Percentiles rank a stretch among this genome's conserved stretches.
phyloP scores from a whole-genome alignment of 2,797 vertebrate genomes.

The Pangasius djambal region DNA sequence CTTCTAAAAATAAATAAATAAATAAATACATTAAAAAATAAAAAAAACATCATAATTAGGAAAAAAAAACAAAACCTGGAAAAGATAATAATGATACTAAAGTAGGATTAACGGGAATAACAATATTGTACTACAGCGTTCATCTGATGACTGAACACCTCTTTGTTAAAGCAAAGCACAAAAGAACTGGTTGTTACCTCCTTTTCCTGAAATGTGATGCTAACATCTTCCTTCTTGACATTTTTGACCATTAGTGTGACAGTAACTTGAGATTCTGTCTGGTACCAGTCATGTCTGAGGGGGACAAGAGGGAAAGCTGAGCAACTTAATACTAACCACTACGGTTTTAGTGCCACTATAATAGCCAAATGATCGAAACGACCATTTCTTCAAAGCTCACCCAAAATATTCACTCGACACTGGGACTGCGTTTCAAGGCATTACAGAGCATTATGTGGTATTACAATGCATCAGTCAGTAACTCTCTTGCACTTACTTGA shows the following conservation, averaged over 20 bases:
- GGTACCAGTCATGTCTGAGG: conserved; percentile 92
- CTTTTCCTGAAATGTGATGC: conserved; percentile 82
- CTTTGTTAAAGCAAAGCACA: neutral
- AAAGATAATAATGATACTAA: neutral
- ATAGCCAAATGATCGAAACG: neutral
- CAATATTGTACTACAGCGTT: neutral
- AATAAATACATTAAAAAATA: too few species aligned
- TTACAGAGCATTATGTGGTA: neutral
- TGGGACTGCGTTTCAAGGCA: neutral
- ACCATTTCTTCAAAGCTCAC: neutral
- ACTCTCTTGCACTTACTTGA: conserved; percentile 57
- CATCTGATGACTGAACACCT: neutral
- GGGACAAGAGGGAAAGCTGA: conserved; percentile 4
- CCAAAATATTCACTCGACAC: neutral
- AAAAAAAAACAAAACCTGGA: neutral
- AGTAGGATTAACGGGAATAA: neutral
- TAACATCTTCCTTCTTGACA: conserved; percentile 83
- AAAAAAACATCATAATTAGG: neutral
- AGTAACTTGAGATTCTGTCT: conserved; percentile 95
- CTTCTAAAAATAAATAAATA: too few species aligned
- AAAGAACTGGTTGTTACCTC: conserved; percentile 74
- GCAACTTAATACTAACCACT: neutral
- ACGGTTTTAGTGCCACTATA: neutral
- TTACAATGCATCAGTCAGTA: neutral
- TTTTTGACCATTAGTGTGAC: conserved; percentile 93